Evolutionary conservation across 2,113 vertebrate genomes (phyloP).

Genomic region (Sinocyclocheilus rhinocerous): DNA sequence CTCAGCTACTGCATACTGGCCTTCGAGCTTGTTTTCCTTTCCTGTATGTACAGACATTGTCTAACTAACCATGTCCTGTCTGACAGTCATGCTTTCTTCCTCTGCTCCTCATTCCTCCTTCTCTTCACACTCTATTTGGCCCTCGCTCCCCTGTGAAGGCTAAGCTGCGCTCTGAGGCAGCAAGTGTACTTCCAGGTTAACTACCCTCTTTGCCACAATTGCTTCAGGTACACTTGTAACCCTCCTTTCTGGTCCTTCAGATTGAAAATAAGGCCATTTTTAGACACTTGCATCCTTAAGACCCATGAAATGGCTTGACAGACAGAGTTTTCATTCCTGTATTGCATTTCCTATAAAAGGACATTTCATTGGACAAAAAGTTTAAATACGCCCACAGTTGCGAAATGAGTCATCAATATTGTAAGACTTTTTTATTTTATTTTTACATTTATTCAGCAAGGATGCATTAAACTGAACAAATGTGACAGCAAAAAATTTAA

Average conservation of each 20-base stretch:
- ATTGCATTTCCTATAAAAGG: not conserved
- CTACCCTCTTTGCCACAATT: constrained; percentile 13
- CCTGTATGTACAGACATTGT: constrained; percentile 71
- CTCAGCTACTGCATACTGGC: constrained; percentile 48
- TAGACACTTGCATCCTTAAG: constrained; percentile 5
- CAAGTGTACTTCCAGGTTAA: constrained; percentile 53
- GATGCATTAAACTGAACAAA: too few species aligned
- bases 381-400: too few species aligned
- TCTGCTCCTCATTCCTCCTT: constrained; percentile 68
- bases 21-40: constrained; percentile 65
- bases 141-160: constrained; percentile 65
- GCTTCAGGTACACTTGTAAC: constrained; percentile 12
- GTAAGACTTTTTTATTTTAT: too few species aligned
- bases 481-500: too few species aligned
- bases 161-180: constrained; percentile 58
- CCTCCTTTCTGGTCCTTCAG: not conserved
- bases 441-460: too few species aligned
- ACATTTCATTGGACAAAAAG: too few species aligned
- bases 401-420: too few species aligned
- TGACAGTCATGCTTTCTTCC: constrained; percentile 77
- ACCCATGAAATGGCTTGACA: not conserved
- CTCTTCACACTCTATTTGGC: constrained; percentile 78
- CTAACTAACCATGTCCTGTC: constrained; percentile 81
- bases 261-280: not conserved
- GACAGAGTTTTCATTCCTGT: not conserved